Evolutionary conservation across 2,797 vertebrate genomes (phyloP), one percentile per base, ranked within the genome.

Genomic region (Galagoides demidoff): DNA sequence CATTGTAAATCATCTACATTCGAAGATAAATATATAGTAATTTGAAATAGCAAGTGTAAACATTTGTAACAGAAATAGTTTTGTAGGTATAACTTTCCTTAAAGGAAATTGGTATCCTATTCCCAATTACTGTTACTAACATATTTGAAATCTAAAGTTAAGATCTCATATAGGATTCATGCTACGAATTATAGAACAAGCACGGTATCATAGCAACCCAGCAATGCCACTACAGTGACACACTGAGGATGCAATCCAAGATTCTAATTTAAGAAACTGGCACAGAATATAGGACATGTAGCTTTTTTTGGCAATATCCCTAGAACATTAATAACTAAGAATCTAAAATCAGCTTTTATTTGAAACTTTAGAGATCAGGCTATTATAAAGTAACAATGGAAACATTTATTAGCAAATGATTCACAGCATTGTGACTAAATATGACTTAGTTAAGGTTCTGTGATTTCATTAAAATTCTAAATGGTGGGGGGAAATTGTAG

Each of bases 131-230:
- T 95, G 88, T 34, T 95, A 70, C 78, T 90, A 85, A 92, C 64
- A 70, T 94, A 94, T 59, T 27, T 98, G 97, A 98, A 97, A 98
- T 95, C 95, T 98, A 95, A 98, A 96, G 96, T 97, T 97, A 97
- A 86, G 78, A 96, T 95, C 98, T 90, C 91, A 79, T 95, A 97
- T 97, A 96, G 94, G 94, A 98, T 97, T 98, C 98, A 96, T 89
- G 95, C 95, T 96, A 97, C 2, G 5, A 97, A 97, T 96, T 97
- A 97, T 90, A 97, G 96, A 98, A 96, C 93, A 98, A 97, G 97
- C 81, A n/a, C 55, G 13, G 98, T 98, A 97, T 98, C 98, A 97
- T 98, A 98, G 98, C 98, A 98, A 99, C 98, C 97, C 96, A 96
- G 98, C 92, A 98, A 94, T 95, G 97, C 98, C 98, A 95, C 94